Base-by-base conservation (phyloP, 2,797 vertebrate genomes). In the Rhinoraja longicauda region DNA sequence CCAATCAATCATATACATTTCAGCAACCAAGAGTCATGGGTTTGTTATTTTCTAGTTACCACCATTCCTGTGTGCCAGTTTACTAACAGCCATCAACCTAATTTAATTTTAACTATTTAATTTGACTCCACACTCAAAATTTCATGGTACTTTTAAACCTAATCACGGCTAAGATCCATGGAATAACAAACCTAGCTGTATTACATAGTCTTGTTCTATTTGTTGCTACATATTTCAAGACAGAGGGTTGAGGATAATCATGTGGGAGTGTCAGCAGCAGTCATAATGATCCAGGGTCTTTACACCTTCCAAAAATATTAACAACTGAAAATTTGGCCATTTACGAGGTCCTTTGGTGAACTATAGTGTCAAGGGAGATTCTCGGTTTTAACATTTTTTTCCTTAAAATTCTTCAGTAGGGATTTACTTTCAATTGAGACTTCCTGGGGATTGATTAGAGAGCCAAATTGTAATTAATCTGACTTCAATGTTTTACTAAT, bases 91-190 rank as follows among this genome's bases (percentile, higher is more conserved):
- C 7, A 90, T 90, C 19, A 29, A 72, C 24, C 67, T 90, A 90
- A 90, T 90, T 90, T 72, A 24, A 72, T 72, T 45, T 90, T 70
- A 70, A 36, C 67, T 72, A 26, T 72, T 67, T 72, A 32, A 45
- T 29, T 72, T 67, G 29, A 24, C 6, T 24, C 5, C 64, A 67
- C 88, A 39, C 64, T 72, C 26, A 90, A 32, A 70, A 90, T 45
- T 45, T 26, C 6, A 39, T 21, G 64, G 8, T 67, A 64, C 17
- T 90, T 64, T 29, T 64, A 67, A 64, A 64, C 13, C 13, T 90
- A n/a, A 90, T 64, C 84, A 88, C n/a, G 24, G 62, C 86, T 90
- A 90, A 90, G 86, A 57, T 36, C 79, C n/a, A 4, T 67, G 8
- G 62, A 36, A 90, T 90, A 8, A 90, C n/a, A 70, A 67, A 32